Base-by-base conservation (phyloP, 2,113 vertebrate species). In the Xiphophorus maculatus region DNA sequence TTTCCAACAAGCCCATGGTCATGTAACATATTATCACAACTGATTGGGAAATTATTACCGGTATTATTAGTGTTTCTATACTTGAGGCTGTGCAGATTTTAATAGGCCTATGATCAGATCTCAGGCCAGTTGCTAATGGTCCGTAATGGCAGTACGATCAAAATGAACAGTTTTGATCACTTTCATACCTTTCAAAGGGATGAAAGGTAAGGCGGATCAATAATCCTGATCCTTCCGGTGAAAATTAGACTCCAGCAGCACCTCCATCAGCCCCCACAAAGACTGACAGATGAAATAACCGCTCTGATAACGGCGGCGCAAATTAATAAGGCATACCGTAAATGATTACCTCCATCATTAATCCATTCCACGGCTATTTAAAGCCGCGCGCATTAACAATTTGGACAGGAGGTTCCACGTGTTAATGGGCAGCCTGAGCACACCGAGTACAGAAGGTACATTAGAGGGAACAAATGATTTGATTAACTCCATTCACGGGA, bases 261-360 rank as follows among this genome's bases (percentile, higher is more conserved):
- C 32, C 69, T 65, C 64, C 73, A 58, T 32, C 67, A 69, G 48
- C 74, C 40, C 40, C 37, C 60, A 48, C 76, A 79, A 79, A 62
- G 51, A 84, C 79, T 85, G 90, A 83, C 90, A 90, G 75, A 80
- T 74, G 76, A 87, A 89, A 91, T 92, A 91, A 88, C 90, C 67
- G 75, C 78, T 78, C 82, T 90, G 81, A 88, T 90, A 91, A 92
- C 87, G 83, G 73, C 68, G 83, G 78, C 74, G 79, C 82, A 79
- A 82, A 90, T 92, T 91, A 92, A 92, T 92, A 92, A 90, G 90
- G 76, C 90, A 85, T 90, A 91, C 83, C 74, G 58, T 84, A 92
- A 92, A 92, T 91, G 88, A 93, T 93, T 91, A 89, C 84, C 87
- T 79, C 82, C 88, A 73, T 90, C 88, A 89, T 92, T 89, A 90